Conservation (phyloP, 2,888 invertebrate genomes). For the Drosophila heteroneura region DNA sequence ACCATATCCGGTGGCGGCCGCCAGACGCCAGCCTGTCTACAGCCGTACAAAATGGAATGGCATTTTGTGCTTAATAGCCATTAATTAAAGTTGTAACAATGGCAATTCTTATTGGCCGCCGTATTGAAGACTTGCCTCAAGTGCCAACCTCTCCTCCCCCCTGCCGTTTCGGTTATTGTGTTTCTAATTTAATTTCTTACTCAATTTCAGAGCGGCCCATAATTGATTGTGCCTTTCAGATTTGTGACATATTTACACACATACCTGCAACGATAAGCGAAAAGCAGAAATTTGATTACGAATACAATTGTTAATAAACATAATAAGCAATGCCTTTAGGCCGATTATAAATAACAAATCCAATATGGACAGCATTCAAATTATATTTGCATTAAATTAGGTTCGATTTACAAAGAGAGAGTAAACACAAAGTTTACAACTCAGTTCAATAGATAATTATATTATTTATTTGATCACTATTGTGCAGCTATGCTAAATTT, state of each 20-base stretch:
- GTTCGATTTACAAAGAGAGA: neutral
- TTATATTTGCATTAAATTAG: neutral
- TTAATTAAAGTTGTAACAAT: slow-evolving; percentile 76
- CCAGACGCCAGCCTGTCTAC: slow-evolving; percentile 51
- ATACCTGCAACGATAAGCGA: slow-evolving; percentile 63
- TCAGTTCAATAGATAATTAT: neutral
- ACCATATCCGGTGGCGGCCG: slow-evolving; percentile 27
- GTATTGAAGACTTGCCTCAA: slow-evolving; percentile 24
- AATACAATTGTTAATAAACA: slow-evolving; percentile 39
- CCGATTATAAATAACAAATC: neutral
- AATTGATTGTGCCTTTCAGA: slow-evolving; percentile 52
- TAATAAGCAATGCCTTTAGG: slow-evolving; percentile 6
- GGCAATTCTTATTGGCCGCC: slow-evolving; percentile 67
- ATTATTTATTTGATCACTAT: neutral
- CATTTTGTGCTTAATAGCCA: slow-evolving; percentile 68
- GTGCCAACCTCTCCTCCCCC: neutral
- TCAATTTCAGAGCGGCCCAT: slow-evolving; percentile 48
- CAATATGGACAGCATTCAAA: slow-evolving; percentile 3
- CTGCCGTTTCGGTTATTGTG: slow-evolving; percentile 10
- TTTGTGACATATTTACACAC: slow-evolving; percentile 48
- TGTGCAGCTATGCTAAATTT: neutral
- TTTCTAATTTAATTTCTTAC: slow-evolving; percentile 69
- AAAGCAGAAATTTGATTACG: slow-evolving; percentile 50
- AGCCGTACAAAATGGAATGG: slow-evolving; percentile 56
- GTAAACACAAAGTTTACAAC: neutral